Evolutionary conservation across 2,888 invertebrate genomes (phyloP), one percentile per base, ranked within the genome.

Genomic region (Pimpla rufipes): DNA sequence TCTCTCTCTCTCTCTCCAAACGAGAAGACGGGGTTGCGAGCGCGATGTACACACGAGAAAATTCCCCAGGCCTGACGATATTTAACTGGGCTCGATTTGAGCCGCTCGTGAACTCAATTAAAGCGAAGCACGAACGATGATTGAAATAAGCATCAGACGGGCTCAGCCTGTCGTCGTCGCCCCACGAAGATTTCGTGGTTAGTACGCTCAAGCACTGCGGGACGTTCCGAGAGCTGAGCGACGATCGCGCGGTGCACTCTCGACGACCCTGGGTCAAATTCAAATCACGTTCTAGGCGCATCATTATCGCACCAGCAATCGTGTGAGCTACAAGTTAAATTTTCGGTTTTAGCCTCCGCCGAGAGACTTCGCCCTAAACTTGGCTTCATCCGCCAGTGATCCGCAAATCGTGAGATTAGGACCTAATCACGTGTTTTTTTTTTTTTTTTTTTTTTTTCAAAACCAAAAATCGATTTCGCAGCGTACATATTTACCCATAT

Each of bases 91-190:
- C 57, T 78, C 45, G 62, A 68, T 68, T 82, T 21, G 68, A 78
- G 62, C 73, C 45, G 23, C 82, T 66, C 79, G 78, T 82, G 74
- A 82, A 82, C 74, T 75, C 82, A 82, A 82, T 82, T 79, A 82
- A 55, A 75, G 23, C 52, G 42, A 78, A 62, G 68, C 29, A 73
- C 40, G 67, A 42, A 37, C 67, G 47, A 71, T 81, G 77, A 81
- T 81, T 81, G 77, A 81, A 78, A 77, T 77, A 67, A 77, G 59
- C 52, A 76, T n/a, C 3, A 45, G 66, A 59, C 66, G 76, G 52
- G 47, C 42, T 23, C 29, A 16, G 11, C 16, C 10, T 10, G 18
- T 29, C 23, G 8, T 40, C 11, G 50, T 29, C 29, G 70, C 23
- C 2, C 13, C 37, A n/a, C 4, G 42, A 77, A 57, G 76, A 81